These are phyloP conservation scores for Drosophila multiciliata DNA, from an alignment of 2,888 invertebrate genomes.

Conservation along the genomic window DNA sequence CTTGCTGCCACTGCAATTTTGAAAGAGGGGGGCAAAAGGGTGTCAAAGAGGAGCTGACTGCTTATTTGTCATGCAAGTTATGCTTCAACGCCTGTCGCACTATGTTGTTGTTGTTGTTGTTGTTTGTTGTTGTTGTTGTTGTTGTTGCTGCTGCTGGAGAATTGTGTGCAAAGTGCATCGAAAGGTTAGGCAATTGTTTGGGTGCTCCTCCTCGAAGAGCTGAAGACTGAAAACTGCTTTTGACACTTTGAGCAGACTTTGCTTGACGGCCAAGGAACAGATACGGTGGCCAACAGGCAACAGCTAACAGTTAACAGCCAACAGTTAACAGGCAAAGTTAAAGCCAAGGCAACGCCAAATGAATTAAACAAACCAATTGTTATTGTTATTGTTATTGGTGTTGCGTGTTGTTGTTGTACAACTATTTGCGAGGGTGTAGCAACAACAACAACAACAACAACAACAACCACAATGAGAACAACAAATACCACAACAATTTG, in stretches of 20 bases:
- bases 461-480: conserved; percentile 48
- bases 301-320: conserved; percentile 14
- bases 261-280: conserved; percentile 65
- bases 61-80: conserved; percentile 65
- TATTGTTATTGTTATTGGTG: conserved; percentile 23
- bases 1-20: conserved; percentile 25
- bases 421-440: conserved; percentile 33
- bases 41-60: conserved; percentile 26
- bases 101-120: conserved; percentile 7
- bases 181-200: conserved; percentile 54
- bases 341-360: conserved; percentile 57
- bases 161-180: conserved; percentile 62
- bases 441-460: conserved; percentile 37
- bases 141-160: conserved; percentile 18
- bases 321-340: conserved; percentile 22
- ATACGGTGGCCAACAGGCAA: conserved; percentile 38
- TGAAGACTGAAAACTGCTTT: conserved; percentile 57
- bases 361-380: conserved; percentile 60
- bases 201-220: not conserved
- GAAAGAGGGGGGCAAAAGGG: not conserved
- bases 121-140: not conserved
- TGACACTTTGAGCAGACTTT: conserved; percentile 74
- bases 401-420: conserved; percentile 24
- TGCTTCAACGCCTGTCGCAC: conserved; percentile 52
- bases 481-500: conserved; percentile 82